Evolutionary conservation across 2,888 invertebrate species (phyloP).

Genomic region (Sinohyriopsis cumingii): DNA sequence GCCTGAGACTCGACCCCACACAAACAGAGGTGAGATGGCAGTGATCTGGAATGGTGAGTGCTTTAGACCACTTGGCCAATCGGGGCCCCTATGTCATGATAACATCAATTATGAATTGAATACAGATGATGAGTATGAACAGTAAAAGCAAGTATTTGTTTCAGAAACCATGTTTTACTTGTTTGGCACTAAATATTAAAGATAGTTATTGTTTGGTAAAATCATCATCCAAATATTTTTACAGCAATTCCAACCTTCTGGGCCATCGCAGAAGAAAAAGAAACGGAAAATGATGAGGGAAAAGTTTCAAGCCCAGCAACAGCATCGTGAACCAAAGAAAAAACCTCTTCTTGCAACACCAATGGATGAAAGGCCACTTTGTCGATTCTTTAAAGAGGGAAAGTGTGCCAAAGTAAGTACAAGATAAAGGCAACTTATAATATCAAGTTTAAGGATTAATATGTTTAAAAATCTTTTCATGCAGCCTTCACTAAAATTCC

Average conservation of each 20-base stretch:
- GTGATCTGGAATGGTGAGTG: no score
- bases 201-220: no score
- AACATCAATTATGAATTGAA: not conserved
- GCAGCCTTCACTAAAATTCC: not conserved
- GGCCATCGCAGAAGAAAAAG: slow-evolving; percentile 20
- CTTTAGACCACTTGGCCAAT: no score
- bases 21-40: no score
- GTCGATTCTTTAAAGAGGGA: slow-evolving; percentile 90
- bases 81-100: no score
- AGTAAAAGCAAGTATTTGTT: not conserved
- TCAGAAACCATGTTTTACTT: no score
- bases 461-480: not conserved
- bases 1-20: no score
- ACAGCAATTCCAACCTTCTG: slow-evolving; percentile 10
- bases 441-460: not conserved
- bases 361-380: slow-evolving; percentile 73
- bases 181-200: not conserved
- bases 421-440: not conserved
- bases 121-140: slow-evolving; percentile 1
- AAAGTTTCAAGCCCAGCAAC: slow-evolving; percentile 27
- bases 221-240: not conserved
- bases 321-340: slow-evolving; percentile 38
- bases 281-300: slow-evolving; percentile 27
- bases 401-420: slow-evolving; percentile 78
- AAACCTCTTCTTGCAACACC: slow-evolving; percentile 59